Base-by-base conservation (phyloP, 2,113 vertebrate species). In the Heterocephalus glaber region DNA sequence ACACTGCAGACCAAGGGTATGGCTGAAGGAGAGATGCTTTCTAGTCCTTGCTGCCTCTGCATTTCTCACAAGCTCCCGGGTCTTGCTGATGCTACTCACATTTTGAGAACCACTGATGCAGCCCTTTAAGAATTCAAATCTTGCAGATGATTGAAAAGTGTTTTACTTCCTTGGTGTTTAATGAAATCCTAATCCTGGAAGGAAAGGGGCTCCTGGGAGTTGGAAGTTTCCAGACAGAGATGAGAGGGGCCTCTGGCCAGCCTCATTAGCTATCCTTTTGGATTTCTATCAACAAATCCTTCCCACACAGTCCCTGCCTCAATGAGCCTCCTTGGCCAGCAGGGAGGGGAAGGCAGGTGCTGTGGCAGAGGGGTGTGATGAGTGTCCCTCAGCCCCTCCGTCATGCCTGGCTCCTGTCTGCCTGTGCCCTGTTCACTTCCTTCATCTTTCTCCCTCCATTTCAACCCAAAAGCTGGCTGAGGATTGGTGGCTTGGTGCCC, bases 101-200 rank as follows among this genome's bases (percentile, higher is more conserved):
- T 61, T 89, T 20, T 91, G 72, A 89, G 47, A 89, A 28, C 11
- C 33, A 79, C 35, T 20, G 80, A 77, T 2, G 2, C 1, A 30
- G 72, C 24, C 47, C 47, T 83, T 26, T 35, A 84, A 89, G 60
- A 93, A 54, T 79, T 70, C 35, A 49, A 2, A 52, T 38, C 68
- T 74, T 35, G 44, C 47, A 76, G 54, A 54, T 52, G 26, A 54
- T 58, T 82, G 35, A 41, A 56, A 81, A 60, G 49, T 41, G 5
- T n/a, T 89, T 86, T 56, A 63, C 26, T 22, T 93, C 58, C 30
- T 56, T 76, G 58, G n/a, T 61, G n/a, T 74, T 95, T 89, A 74
- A 86, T 83, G 61, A 95, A 74, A 86, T 79, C 30, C 79, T 93
- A 92, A 87, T 72, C 54, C 86, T 86, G 28, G 47, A 38, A 49